Evolutionary conservation across 37 sponge, comb jelly and placozoan species (phyloP), one percentile per base, ranked within the genome.

Genomic region (Agelas oroides): DNA sequence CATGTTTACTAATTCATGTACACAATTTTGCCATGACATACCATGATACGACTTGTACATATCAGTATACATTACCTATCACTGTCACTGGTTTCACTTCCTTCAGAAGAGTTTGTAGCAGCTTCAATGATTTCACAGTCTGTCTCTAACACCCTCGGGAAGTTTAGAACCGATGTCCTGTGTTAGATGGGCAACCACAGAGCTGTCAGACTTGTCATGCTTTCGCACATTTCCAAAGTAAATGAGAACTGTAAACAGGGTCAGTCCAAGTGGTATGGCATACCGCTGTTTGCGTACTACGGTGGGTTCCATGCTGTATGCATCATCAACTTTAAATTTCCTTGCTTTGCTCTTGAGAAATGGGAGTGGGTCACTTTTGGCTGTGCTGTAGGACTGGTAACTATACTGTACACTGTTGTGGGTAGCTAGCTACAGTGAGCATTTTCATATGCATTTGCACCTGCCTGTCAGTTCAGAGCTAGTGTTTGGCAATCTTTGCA

Each of bases 341-440:
- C 54, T 64, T 57, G 88, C 88, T 73, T 81, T 76, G 59, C 82
- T 88, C 17, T 66, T 27, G 31, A 80, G 65, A 57, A 88, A 88
- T 28, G 88, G 82, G 13, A 74, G 73, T 37, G 88, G 63, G 58
- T 75, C 71, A 23, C 75, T 75, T 28, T 39, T 66, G 5, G 3
- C 62, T 14, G 25, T 25, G 62, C 5, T 61, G 25, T 61, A 5
- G 62, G 46, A 3, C 8, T 8, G 46, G 8, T 46, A n/a, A n/a
- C n/a, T n/a, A n/a, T n/a, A 46, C 8, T 8, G 3, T 46, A 46
- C 46, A 46, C 46, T 46, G 46, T n/a, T 8, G 8, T 8, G n/a
- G 3, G 46, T 8, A 46, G 8, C 8, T 46, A 46, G 46, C 6
- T 46, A 3, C 46, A 46, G 46, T 8, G 8, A n/a, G n/a, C n/a